Conservation (phyloP, 2,113 vertebrate genomes). For the Sclerurus mexicanus region DNA sequence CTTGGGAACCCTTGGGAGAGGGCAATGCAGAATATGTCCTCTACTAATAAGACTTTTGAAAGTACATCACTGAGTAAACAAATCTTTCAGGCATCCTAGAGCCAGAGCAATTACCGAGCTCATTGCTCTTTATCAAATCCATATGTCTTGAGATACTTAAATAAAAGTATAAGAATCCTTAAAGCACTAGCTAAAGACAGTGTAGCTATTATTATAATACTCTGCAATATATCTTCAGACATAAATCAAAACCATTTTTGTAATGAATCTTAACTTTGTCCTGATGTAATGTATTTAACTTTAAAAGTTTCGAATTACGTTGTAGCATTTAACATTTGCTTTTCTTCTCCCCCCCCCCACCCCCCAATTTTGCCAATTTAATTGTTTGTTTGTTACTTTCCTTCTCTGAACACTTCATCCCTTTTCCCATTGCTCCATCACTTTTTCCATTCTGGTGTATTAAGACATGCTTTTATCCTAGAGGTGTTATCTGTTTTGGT, state of each 20-base stretch:
- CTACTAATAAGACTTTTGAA: neutral
- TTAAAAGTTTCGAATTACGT: neutral
- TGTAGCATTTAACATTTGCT: neutral
- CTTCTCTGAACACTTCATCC: neutral
- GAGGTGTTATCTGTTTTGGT: neutral
- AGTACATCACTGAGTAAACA: neutral
- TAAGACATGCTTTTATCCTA: neutral
- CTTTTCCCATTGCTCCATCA: neutral
- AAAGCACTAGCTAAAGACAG: neutral
- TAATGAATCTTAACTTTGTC: neutral
- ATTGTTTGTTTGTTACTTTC: neutral
- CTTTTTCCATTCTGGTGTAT: neutral
- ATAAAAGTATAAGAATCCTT: neutral
- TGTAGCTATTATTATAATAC: neutral
- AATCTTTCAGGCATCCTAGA: neutral
- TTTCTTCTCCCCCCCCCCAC: neutral
- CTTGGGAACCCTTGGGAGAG: neutral
- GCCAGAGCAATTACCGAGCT: neutral
- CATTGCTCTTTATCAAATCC: neutral
- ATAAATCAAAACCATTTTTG: neutral
- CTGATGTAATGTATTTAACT: neutral
- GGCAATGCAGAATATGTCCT: neutral
- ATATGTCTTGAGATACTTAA: neutral
- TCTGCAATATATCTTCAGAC: neutral
- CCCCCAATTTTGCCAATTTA: neutral